phyloP scores from a whole-genome alignment of 2,888 invertebrate genomes.

The Siphlonurus alternatus region DNA sequence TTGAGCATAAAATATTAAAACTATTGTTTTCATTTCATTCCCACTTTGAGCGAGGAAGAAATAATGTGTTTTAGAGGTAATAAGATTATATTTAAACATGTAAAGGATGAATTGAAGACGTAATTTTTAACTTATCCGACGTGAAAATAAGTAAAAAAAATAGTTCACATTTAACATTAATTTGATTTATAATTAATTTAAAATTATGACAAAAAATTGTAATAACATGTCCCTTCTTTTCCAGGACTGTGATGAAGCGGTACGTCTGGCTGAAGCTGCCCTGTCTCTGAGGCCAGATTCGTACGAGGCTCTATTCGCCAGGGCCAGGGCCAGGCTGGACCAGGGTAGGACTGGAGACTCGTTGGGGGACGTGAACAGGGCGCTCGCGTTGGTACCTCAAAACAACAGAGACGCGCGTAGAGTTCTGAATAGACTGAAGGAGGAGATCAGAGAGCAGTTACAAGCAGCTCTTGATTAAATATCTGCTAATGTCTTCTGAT shows the following conservation, averaged over 20 bases:
- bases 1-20: no score
- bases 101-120: no score
- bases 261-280: slow-evolving; percentile 76
- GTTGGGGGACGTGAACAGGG: slow-evolving; percentile 65
- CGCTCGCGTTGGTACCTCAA: slow-evolving; percentile 52
- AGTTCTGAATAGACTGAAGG: slow-evolving; percentile 53
- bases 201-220: no score
- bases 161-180: slow-evolving; percentile 2
- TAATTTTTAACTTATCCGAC: neutral
- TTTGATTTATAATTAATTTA: no score
- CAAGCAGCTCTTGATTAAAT: neutral
- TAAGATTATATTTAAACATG: no score
- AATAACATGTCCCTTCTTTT: no score
- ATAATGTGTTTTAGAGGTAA: no score
- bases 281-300: slow-evolving; percentile 69
- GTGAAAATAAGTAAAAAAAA: neutral
- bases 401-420: slow-evolving; percentile 54
- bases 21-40: no score
- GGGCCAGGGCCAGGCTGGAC: slow-evolving; percentile 73
- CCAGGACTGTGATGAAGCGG: slow-evolving; percentile 69
- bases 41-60: no score
- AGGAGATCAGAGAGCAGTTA: slow-evolving; percentile 37
- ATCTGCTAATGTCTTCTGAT: no score
- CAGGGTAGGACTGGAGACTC: slow-evolving; percentile 54
- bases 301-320: slow-evolving; percentile 83